phyloP scores from a whole-genome alignment of 2,888 invertebrate genomes.

The Caenorhabditis sp. region DNA sequence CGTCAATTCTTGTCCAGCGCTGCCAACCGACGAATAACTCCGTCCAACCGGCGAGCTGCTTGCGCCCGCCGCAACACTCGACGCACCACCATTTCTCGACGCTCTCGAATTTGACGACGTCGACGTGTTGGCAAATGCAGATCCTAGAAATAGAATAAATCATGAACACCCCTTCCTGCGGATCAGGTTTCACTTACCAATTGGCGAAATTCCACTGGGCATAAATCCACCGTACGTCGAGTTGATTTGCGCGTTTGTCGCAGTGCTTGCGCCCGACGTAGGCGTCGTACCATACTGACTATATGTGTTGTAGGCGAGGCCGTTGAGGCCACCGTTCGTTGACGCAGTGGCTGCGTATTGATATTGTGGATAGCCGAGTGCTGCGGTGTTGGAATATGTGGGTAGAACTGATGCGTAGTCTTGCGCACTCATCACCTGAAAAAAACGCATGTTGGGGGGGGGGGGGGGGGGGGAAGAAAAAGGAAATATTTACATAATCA shows the following conservation, averaged over 20 bases:
- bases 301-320: constrained; percentile 30
- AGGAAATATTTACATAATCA: constrained; percentile 38
- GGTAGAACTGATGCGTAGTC: constrained; percentile 51
- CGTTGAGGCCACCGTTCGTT: constrained; percentile 20
- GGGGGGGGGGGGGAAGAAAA: too few relatives aligned
- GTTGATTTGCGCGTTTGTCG: constrained; percentile 34
- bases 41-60: constrained; percentile 5
- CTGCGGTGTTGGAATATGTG: constrained; percentile 38
- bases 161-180: too few relatives aligned
- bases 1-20: constrained; percentile 44
- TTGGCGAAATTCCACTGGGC: constrained; percentile 41
- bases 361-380: constrained; percentile 36
- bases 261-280: background rate
- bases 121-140: constrained; percentile 20
- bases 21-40: background rate
- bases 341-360: constrained; percentile 21
- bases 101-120: background rate
- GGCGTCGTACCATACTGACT: constrained; percentile 17
- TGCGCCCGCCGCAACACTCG: constrained; percentile 2
- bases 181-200: constrained; percentile 35
- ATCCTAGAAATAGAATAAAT: constrained; percentile 8
- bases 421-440: constrained; percentile 50
- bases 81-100: constrained; percentile 2
- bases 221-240: constrained; percentile 40
- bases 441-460: too few relatives aligned